Conservation (phyloP, 2,113 vertebrate species). For the Meriones unguiculatus region DNA sequence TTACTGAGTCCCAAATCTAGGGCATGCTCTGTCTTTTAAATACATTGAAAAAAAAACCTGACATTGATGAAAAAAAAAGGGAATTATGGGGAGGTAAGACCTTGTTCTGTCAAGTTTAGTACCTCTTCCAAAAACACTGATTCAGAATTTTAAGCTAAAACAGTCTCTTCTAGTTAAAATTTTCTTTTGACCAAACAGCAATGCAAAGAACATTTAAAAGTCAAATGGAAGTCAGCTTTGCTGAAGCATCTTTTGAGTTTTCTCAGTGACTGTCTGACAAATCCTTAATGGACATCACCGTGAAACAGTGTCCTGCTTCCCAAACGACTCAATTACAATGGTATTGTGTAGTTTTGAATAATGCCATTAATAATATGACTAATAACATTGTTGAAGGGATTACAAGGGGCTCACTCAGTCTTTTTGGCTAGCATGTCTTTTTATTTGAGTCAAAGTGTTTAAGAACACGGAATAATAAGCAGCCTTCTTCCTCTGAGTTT, state of each 20-base stretch:
- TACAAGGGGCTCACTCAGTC: background rate
- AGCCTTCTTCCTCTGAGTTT: background rate
- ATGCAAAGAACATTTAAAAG: constrained; percentile 71
- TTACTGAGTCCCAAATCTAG: constrained; percentile 75
- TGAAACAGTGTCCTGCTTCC: background rate
- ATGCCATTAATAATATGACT: background rate
- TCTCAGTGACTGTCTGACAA: background rate
- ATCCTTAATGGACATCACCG: background rate
- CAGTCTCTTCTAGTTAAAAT: constrained; percentile 74
- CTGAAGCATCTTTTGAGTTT: constrained; percentile 21
- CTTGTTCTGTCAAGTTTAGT: constrained; percentile 79
- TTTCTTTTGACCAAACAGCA: constrained; percentile 54
- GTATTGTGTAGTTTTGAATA: background rate
- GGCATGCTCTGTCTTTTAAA: constrained; percentile 72
- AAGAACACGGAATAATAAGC: background rate
- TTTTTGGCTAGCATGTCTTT: background rate
- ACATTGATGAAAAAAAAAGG: constrained; percentile 68
- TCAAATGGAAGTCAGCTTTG: constrained; percentile 70
- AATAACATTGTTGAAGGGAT: background rate
- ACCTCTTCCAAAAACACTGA: constrained; percentile 75
- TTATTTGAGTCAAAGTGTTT: background rate
- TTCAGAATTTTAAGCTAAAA: constrained; percentile 74
- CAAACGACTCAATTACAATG: background rate
- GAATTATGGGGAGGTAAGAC: constrained; percentile 66
- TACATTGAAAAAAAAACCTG: constrained; percentile 22